Percentiles rank a stretch among this genome's conserved stretches.
phyloP scores from a whole-genome alignment of 1,140 invertebrate species.

The Hylaeus anthracinus region DNA sequence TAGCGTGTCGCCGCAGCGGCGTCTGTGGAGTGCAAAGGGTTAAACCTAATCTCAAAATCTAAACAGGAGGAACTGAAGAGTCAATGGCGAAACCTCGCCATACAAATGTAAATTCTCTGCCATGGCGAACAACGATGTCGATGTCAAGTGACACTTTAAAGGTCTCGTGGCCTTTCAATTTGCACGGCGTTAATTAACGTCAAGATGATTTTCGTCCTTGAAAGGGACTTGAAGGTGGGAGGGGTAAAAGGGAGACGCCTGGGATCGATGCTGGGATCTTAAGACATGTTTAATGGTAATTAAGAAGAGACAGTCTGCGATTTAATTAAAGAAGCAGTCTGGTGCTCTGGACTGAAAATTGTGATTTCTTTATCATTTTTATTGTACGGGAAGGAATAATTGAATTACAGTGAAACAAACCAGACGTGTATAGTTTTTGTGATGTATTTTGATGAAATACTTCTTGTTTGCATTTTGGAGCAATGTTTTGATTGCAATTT shows the following conservation, averaged over 20 bases:
- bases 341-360: too few relatives aligned
- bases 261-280: constrained; percentile 17
- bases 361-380: too few relatives aligned
- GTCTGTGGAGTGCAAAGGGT: too few relatives aligned
- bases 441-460: too few relatives aligned
- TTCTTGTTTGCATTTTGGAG: too few relatives aligned
- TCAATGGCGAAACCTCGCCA: neutral
- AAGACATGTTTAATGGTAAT: constrained; percentile 67
- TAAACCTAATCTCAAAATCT: constrained; percentile 2
- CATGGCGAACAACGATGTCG: constrained; percentile 32
- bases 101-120: constrained; percentile 35
- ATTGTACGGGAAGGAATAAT: too few relatives aligned
- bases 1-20: too few relatives aligned
- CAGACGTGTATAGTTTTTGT: too few relatives aligned
- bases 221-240: neutral
- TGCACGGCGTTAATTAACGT: constrained; percentile 59
- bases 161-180: constrained; percentile 58
- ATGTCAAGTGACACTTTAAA: constrained; percentile 51
- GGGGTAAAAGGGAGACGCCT: too few relatives aligned
- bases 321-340: constrained; percentile 60
- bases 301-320: constrained; percentile 57
- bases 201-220: constrained; percentile 32
- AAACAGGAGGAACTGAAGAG: neutral
- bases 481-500: too few relatives aligned
- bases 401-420: too few relatives aligned